Evolutionary conservation across 2,888 invertebrate genomes (phyloP).

Genomic region (Acronicta alni): DNA sequence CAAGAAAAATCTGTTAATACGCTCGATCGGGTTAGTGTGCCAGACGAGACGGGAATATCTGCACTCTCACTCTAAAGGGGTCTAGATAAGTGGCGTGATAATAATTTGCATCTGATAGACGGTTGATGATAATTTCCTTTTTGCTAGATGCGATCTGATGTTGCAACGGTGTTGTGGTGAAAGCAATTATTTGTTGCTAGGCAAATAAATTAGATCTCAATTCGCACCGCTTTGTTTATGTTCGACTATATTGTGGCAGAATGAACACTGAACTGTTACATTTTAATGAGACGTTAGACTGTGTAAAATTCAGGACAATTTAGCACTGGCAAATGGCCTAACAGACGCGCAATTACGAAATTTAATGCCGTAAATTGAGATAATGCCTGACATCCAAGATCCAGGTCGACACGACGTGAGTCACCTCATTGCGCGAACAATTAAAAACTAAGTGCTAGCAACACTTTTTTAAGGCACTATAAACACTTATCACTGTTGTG

Average conservation of each 20-base stretch:
- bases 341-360: slow-evolving; percentile 70
- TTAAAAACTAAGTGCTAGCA: slow-evolving; percentile 62
- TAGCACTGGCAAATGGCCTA: slow-evolving; percentile 37
- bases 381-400: slow-evolving; percentile 69
- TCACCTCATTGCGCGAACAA: slow-evolving; percentile 72
- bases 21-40: slow-evolving; percentile 84
- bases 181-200: slow-evolving; percentile 61
- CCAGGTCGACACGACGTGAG: slow-evolving; percentile 70
- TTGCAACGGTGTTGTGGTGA: slow-evolving; percentile 69
- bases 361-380: slow-evolving; percentile 75
- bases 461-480: slow-evolving; percentile 63
- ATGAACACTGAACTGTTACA: slow-evolving; percentile 30
- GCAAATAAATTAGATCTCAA: slow-evolving; percentile 29
- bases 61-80: slow-evolving; percentile 78
- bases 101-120: slow-evolving; percentile 85
- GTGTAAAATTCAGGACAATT: slow-evolving; percentile 49
- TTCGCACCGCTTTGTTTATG: slow-evolving; percentile 45
- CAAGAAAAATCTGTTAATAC: slow-evolving; percentile 77
- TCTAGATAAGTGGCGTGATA: slow-evolving; percentile 80
- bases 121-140: slow-evolving; percentile 81
- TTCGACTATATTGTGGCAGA: slow-evolving; percentile 19
- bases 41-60: slow-evolving; percentile 70
- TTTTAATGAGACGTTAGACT: slow-evolving; percentile 27
- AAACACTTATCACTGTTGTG: slow-evolving; percentile 56
- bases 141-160: slow-evolving; percentile 66